Base-by-base conservation (phyloP, 2,113 vertebrate genomes). In the Smithornis capensis region DNA sequence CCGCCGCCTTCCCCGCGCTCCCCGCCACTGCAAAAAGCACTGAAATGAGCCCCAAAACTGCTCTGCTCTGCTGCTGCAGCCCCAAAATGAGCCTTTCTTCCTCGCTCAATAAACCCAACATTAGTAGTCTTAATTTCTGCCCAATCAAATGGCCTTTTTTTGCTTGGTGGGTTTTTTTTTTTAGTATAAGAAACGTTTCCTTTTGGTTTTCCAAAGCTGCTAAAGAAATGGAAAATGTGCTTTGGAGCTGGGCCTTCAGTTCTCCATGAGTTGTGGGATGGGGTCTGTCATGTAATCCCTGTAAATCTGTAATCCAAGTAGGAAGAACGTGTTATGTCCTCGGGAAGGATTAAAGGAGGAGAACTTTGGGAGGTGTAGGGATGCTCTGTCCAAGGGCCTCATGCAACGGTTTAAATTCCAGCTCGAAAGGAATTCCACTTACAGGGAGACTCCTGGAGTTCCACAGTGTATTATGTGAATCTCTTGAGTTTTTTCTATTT, bases 181-280 rank as follows among this genome's bases (percentile, higher is more conserved):
- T 19, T 33, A 4, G 0, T 2, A 0, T 14, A 4, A 17, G 37
- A 50, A 28, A 7, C 1, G 0, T 7, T 19, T 38, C 2, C 0
- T 17, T 76, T 45, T 16, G 19, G 14, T 38, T 28, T 57, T 15
- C 24, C 5, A 4, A 25, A 78, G 56, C 15, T 38, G 44, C 56
- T 7, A 3, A 52, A 35, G 29, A 42, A 37, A 3, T 0, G 22
- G 52, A 22, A 55, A 24, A 9, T 2, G 3, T 8, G 0, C 2
- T 59, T 12, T 14, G 24, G 42, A 21, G 47, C 8, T 38, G 12
- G 38, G 8, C 64, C 23, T 25, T 22, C 50, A 3, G 45, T 6
- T 1, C 3, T 18, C 5, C 5, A 0, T 0, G 9, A 4, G 2
- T 3, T 14, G 15, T 2, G 60, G 42, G 45, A 1, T 0, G 3